phyloP scores from a whole-genome alignment of 2,797 vertebrate species.

The Podargus strigoides region DNA sequence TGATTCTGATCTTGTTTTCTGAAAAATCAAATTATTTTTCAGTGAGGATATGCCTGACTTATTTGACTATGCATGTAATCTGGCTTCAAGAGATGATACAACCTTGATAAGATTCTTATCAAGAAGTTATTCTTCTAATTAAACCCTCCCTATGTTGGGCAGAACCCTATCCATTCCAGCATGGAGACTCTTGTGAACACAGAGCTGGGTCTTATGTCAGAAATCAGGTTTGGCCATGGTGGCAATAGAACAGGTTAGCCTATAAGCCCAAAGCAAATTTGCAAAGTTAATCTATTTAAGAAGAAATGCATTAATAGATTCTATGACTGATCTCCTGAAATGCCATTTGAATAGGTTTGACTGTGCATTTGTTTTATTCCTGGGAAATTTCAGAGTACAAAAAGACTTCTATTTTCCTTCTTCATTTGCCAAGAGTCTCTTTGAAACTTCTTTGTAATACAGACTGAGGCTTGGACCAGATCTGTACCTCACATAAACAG shows the following conservation, averaged over 20 bases:
- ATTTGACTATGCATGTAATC: not conserved
- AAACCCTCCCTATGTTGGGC: not conserved
- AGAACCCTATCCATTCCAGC: not conserved
- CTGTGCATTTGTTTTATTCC: not conserved
- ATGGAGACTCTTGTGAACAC: not conserved
- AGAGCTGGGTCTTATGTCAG: not conserved
- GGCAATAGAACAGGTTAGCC: not conserved
- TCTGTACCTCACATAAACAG: not conserved
- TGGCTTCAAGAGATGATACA: not conserved
- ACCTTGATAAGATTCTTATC: not conserved
- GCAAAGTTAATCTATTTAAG: not conserved
- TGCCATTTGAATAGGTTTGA: slow-evolving; percentile 47
- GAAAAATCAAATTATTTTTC: not conserved
- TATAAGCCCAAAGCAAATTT: slow-evolving; percentile 1
- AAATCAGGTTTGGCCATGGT: not conserved
- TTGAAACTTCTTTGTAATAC: not conserved
- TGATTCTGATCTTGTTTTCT: not conserved
- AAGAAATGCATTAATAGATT: slow-evolving; percentile 5
- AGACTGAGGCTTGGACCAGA: not conserved
- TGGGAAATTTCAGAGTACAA: slow-evolving; percentile 31
- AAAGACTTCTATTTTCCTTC: slow-evolving; percentile 17
- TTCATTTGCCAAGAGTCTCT: slow-evolving; percentile 33
- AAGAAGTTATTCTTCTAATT: not conserved
- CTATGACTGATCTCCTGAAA: slow-evolving; percentile 10
- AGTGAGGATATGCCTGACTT: not conserved